A percentile compares a stretch with the other conserved stretches of the same genome.
Conservation (phyloP, 2,797 vertebrate genomes). For the Danio choprae region DNA sequence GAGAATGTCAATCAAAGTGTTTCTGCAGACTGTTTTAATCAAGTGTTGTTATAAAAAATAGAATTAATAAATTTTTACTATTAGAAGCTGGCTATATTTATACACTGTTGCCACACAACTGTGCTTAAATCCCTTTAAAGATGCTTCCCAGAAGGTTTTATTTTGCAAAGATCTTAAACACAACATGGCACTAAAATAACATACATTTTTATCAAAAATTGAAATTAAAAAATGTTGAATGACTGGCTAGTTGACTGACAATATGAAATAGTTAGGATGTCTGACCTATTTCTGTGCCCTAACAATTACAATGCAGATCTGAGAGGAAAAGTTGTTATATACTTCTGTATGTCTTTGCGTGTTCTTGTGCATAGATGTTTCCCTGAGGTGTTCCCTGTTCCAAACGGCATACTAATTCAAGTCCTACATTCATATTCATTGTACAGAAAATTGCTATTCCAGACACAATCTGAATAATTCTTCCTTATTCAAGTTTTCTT, state of each 20-base stretch:
- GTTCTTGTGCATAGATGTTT: not conserved
- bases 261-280: not conserved
- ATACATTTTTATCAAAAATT: not conserved
- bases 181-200: too few species aligned
- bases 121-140: not conserved
- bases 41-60: too few species aligned
- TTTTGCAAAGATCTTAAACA: not conserved
- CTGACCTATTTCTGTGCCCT: not conserved
- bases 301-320: not conserved
- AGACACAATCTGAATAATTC: constrained; percentile 23
- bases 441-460: constrained; percentile 29
- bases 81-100: too few species aligned
- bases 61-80: too few species aligned
- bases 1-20: too few species aligned
- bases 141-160: not conserved
- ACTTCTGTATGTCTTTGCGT: not conserved
- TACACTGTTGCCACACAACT: not conserved
- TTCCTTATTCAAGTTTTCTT: constrained; percentile 27
- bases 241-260: not conserved
- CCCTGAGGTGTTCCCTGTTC: constrained; percentile 1
- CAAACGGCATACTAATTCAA: constrained; percentile 25
- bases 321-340: not conserved
- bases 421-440: constrained; percentile 38
- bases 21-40: too few species aligned
- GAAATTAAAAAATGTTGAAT: not conserved